Percentiles rank a stretch among this genome's conserved stretches.
Conservation (phyloP, 2,113 vertebrate genomes). For the Coreoperca whiteheadi region DNA sequence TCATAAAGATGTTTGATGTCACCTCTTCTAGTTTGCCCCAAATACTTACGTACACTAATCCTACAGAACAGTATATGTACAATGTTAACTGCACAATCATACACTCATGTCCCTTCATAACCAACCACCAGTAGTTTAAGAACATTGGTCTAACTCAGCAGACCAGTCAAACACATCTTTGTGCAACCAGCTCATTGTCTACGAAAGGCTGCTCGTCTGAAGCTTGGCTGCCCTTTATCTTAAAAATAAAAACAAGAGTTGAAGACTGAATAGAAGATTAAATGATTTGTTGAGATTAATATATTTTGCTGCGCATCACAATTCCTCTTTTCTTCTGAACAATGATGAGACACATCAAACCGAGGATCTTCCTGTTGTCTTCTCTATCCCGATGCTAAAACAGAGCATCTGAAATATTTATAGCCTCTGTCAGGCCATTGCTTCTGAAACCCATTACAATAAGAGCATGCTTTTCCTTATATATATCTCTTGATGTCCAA, state of each 20-base stretch:
- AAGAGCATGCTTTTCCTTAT: constrained; percentile 62
- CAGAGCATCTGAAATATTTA: constrained; percentile 84
- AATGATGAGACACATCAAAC: constrained; percentile 72
- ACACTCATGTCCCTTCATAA: neutral
- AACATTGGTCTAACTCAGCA: neutral
- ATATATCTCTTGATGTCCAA: neutral
- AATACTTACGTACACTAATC: neutral
- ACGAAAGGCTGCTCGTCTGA: constrained; percentile 4
- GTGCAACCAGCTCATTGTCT: neutral
- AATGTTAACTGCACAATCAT: neutral
- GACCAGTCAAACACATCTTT: neutral
- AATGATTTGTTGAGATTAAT: constrained; percentile 12
- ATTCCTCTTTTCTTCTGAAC: constrained; percentile 40
- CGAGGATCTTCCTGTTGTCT: constrained; percentile 77
- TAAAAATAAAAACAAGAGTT: constrained; percentile 28
- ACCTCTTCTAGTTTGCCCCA: neutral
- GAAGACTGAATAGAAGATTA: constrained; percentile 31
- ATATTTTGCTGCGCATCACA: constrained; percentile 21
- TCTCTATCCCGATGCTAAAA: constrained; percentile 73
- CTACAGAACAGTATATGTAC: neutral
- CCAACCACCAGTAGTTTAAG: neutral
- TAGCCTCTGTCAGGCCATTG: constrained; percentile 77
- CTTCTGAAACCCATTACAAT: constrained; percentile 76
- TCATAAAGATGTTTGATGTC: constrained; percentile 25
- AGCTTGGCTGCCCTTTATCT: constrained; percentile 7